phyloP scores from a whole-genome alignment of 2,797 vertebrate species.

The Pempheris klunzingeri region DNA sequence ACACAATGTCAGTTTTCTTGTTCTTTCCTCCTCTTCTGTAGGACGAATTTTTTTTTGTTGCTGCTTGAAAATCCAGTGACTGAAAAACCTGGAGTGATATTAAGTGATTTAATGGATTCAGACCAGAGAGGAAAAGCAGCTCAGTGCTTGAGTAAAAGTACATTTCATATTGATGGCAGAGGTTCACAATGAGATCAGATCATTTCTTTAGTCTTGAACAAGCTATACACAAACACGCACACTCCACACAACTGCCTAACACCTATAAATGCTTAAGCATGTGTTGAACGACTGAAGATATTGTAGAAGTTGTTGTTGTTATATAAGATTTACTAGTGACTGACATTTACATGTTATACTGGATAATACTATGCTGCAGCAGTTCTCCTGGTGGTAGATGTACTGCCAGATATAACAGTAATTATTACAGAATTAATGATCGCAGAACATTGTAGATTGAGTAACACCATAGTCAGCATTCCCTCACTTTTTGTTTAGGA shows the following conservation, averaged over 20 bases:
- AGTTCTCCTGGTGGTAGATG: neutral
- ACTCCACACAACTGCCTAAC: neutral
- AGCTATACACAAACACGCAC: conserved; percentile 11
- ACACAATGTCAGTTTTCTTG: conserved; percentile 5
- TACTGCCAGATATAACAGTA: conserved; percentile 30
- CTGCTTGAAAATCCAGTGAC: conserved; percentile 35
- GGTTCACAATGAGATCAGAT: conserved; percentile 38
- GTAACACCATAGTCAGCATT: conserved; percentile 18
- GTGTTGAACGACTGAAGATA: neutral
- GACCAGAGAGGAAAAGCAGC: conserved; percentile 41
- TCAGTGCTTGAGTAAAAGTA: conserved; percentile 58
- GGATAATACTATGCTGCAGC: neutral
- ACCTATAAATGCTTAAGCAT: neutral
- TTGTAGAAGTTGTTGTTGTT: neutral
- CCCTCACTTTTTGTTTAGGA: conserved; percentile 34
- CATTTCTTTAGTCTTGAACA: conserved; percentile 41
- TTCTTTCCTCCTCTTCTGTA: conserved; percentile 17
- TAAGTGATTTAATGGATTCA: conserved; percentile 33
- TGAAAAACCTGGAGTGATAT: conserved; percentile 5
- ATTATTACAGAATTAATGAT: conserved; percentile 35
- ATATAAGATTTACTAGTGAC: neutral
- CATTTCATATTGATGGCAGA: conserved; percentile 33
- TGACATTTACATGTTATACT: neutral
- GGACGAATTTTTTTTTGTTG: conserved; percentile 31
- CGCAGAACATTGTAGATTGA: conserved; percentile 23